Conservation (phyloP, 1,140 invertebrate genomes). For the Hirudo medicinalis region DNA sequence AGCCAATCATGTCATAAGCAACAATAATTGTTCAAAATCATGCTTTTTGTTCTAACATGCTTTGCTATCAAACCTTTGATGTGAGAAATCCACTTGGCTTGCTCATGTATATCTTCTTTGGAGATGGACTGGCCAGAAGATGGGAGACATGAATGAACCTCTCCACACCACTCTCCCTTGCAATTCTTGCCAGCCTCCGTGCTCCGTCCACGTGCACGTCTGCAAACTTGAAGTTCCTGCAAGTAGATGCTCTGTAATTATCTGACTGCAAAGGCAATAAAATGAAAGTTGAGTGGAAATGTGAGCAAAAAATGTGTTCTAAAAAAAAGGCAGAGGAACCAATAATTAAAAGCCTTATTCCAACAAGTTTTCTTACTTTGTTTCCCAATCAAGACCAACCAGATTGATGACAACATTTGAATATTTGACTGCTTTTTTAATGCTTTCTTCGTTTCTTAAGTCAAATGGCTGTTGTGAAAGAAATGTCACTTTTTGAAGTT, state of each 20-base stretch:
- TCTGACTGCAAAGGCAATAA: not conserved
- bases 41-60: not conserved
- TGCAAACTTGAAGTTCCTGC: slow-evolving; percentile 35
- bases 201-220: slow-evolving; percentile 39
- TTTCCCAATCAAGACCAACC: slow-evolving; percentile 79
- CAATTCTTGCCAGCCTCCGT: slow-evolving; percentile 38
- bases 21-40: not conserved
- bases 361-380: slow-evolving; percentile 45
- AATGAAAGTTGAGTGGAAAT: not conserved
- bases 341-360: not conserved
- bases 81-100: slow-evolving; percentile 34
- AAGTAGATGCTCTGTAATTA: slow-evolving; percentile 22
- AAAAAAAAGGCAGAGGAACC: not conserved
- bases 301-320: not conserved
- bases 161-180: slow-evolving; percentile 43
- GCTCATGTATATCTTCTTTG: slow-evolving; percentile 29
- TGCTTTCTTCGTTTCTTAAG: slow-evolving; percentile 71
- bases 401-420: slow-evolving; percentile 96
- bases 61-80: slow-evolving; percentile 32
- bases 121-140: slow-evolving; percentile 39
- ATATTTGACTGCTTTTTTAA: slow-evolving; percentile 73
- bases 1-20: not conserved
- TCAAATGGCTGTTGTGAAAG: slow-evolving; percentile 57
- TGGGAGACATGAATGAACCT: slow-evolving; percentile 44
- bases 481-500: slow-evolving; percentile 9